Percentiles rank a stretch among this genome's conserved stretches.
Evolutionary conservation across 1,140 invertebrate genomes (phyloP).

Genomic region (Drosophila paulistorum): DNA sequence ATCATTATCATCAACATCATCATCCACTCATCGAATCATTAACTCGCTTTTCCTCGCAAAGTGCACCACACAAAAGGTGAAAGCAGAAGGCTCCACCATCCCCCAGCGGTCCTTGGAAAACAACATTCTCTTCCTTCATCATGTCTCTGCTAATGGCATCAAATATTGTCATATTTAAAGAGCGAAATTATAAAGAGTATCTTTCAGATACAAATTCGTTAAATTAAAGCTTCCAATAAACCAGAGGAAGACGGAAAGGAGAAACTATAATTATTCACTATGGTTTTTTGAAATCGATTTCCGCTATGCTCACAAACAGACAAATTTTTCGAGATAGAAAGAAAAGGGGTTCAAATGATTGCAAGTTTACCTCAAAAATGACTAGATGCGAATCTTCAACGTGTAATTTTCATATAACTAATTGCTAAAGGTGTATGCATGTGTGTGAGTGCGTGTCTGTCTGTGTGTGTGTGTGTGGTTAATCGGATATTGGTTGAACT

Average conservation of each 20-base stretch:
- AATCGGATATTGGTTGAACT: conserved; percentile 32
- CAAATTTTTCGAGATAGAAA: background rate
- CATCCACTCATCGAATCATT: conserved; percentile 68
- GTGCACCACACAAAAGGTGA: conserved; percentile 42
- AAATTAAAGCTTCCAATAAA: conserved; percentile 49
- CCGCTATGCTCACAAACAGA: conserved; percentile 24
- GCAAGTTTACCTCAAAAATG: conserved; percentile 1
- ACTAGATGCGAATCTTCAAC: conserved; percentile 35
- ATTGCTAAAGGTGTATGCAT: conserved; percentile 17
- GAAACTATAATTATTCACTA: conserved; percentile 63
- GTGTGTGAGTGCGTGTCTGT: conserved; percentile 4
- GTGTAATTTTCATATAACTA: conserved; percentile 36
- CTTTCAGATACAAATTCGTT: conserved; percentile 22
- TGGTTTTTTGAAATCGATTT: conserved; percentile 69
- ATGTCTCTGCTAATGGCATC: background rate
- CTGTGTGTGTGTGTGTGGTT: background rate
- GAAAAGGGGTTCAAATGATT: background rate
- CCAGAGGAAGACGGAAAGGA: background rate
- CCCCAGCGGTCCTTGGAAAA: no score
- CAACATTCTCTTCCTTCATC: background rate
- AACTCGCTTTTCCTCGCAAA: conserved; percentile 74
- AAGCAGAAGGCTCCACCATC: background rate
- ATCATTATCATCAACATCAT: background rate
- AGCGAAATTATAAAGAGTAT: background rate
- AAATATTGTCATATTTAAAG: conserved; percentile 9